Conservation (phyloP, 2,797 vertebrate species). For the Eremophila alpestris region DNA sequence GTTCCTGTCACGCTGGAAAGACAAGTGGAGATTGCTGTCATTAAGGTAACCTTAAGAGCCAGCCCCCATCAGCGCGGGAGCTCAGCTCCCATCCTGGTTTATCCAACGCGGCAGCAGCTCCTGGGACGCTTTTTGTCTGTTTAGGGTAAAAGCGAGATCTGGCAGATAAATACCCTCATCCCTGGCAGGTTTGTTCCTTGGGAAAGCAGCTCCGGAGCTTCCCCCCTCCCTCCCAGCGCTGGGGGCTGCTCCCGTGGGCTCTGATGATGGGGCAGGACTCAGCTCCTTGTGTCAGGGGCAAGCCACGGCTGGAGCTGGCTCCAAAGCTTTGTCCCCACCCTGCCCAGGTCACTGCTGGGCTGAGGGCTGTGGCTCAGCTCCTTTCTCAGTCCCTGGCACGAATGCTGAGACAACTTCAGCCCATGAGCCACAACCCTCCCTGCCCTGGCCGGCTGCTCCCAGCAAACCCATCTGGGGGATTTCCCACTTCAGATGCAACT, state of each 20-base stretch:
- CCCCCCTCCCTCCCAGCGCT: fast-evolving
- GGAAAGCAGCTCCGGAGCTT: not conserved
- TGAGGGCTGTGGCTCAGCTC: not conserved
- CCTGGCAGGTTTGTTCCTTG: fast-evolving
- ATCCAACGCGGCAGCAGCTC: fast-evolving
- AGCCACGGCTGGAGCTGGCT: not conserved
- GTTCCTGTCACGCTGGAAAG: slow-evolving; percentile 6
- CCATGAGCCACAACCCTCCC: fast-evolving
- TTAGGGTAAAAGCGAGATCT: not conserved
- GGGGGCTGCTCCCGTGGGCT: not conserved
- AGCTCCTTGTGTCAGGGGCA: fast-evolving
- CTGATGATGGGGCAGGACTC: not conserved
- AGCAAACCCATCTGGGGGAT: slow-evolving; percentile 54
- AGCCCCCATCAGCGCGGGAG: not conserved
- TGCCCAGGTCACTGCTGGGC: not conserved
- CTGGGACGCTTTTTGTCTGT: not conserved
- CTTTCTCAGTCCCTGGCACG: not conserved
- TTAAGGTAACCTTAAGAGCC: not conserved
- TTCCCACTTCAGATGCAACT: slow-evolving; percentile 42
- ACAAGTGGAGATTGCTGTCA: not conserved
- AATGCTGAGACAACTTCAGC: fast-evolving
- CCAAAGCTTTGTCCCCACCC: not conserved
- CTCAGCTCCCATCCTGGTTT: fast-evolving
- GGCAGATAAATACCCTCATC: not conserved
- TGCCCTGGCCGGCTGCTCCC: not conserved